These are phyloP conservation scores for Lampris megalopsis DNA, from an alignment of 2,113 vertebrate genomes.

Conservation along the genomic window DNA sequence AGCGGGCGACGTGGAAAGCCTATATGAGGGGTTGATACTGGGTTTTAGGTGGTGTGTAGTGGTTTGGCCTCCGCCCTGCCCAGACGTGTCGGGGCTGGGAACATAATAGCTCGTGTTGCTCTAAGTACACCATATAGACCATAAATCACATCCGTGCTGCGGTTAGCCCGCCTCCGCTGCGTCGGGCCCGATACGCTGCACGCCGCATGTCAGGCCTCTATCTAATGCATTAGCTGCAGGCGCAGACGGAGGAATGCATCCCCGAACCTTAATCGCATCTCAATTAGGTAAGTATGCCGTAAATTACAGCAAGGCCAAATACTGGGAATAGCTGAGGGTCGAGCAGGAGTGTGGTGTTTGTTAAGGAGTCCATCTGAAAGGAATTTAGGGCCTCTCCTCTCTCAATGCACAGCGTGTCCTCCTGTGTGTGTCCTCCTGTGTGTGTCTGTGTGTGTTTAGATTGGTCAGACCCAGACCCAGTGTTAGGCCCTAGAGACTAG, in stretches of 20 bases:
- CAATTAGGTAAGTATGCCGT: constrained; percentile 81
- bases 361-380: constrained; percentile 80
- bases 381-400: constrained; percentile 76
- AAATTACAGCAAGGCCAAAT: constrained; percentile 79
- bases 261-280: constrained; percentile 75
- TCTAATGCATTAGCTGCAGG: constrained; percentile 60
- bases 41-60: no score
- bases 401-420: constrained; percentile 54
- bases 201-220: constrained; percentile 52
- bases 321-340: constrained; percentile 76
- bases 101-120: constrained; percentile 61
- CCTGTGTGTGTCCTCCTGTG: neutral
- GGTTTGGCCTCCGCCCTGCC: constrained; percentile 41
- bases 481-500: constrained; percentile 55
- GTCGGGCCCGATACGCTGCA: constrained; percentile 50
- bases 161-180: constrained; percentile 45
- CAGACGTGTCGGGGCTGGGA: constrained; percentile 45
- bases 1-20: no score
- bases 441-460: constrained; percentile 57
- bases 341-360: constrained; percentile 73
- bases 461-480: constrained; percentile 48
- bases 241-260: constrained; percentile 56
- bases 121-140: constrained; percentile 44
- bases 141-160: constrained; percentile 58
- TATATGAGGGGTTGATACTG: no score